phyloP scores from a whole-genome alignment of 2,888 invertebrate genomes.

The Tinea trinotella region DNA sequence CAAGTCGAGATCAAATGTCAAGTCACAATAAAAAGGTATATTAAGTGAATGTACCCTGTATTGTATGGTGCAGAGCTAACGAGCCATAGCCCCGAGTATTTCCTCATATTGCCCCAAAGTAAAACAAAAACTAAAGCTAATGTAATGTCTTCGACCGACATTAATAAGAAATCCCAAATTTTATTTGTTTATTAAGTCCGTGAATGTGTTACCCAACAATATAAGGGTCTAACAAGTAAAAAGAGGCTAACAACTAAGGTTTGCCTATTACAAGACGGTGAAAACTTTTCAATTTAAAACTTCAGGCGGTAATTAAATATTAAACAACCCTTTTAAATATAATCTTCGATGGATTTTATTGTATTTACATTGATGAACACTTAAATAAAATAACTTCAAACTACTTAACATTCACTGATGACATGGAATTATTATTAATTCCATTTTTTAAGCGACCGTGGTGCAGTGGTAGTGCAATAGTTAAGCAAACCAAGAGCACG shows the following conservation, averaged over 20 bases:
- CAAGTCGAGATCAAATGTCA: no score
- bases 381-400: no score
- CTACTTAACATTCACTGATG: no score
- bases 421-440: no score
- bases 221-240: not conserved
- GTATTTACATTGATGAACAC: not conserved
- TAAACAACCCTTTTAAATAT: not conserved
- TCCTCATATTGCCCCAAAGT: not conserved
- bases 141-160: not conserved
- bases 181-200: not conserved
- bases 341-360: not conserved
- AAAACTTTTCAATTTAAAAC: conserved; percentile 3
- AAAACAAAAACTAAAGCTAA: conserved; percentile 2
- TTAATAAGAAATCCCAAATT: not conserved
- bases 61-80: conserved; percentile 8
- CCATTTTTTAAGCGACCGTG: no score
- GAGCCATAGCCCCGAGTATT: conserved; percentile 4
- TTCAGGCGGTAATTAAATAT: not conserved
- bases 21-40: not conserved
- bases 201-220: not conserved
- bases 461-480: no score
- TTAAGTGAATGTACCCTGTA: not conserved
- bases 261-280: not conserved
- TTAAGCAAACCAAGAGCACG: no score
- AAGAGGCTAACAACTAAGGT: not conserved